Conservation (phyloP, 2,888 invertebrate genomes). For the Sussaba pulchella region DNA sequence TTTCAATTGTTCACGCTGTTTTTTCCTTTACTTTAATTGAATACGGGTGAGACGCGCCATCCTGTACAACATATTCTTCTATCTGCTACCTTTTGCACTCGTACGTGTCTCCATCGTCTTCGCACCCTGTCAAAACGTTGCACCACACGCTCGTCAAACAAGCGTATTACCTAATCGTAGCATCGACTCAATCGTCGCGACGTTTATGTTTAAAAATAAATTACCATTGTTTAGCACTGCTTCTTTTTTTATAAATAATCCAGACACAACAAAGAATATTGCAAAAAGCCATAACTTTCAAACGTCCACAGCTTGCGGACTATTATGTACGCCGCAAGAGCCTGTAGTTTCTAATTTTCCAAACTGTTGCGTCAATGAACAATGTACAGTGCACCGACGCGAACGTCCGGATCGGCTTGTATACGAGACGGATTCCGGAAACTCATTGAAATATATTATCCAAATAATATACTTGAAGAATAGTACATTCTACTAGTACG, state of each 20-base stretch:
- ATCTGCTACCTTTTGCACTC: too few species aligned
- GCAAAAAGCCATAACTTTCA: slow-evolving; percentile 36
- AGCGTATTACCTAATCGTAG: neutral
- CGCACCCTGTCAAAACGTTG: neutral
- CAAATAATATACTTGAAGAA: too few species aligned
- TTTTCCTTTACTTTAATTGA: too few species aligned
- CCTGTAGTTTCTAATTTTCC: slow-evolving; percentile 59
- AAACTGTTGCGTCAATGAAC: slow-evolving; percentile 46
- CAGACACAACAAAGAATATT: neutral
- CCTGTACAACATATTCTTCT: too few species aligned
- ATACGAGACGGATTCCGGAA: neutral
- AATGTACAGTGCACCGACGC: neutral
- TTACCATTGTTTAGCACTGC: neutral
- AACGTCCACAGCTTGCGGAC: neutral
- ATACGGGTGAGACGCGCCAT: too few species aligned
- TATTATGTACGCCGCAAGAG: slow-evolving; percentile 34
- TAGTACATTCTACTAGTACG: too few species aligned
- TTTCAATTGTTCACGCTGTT: too few species aligned
- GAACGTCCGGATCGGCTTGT: neutral
- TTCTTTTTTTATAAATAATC: too few species aligned
- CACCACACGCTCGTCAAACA: neutral
- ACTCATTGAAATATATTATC: too few species aligned
- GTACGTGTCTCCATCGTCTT: too few species aligned
- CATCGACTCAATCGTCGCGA: neutral
- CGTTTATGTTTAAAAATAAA: neutral